phyloP scores from a whole-genome alignment of 2,113 vertebrate species.

The Sinocyclocheilus anshuiensis region DNA sequence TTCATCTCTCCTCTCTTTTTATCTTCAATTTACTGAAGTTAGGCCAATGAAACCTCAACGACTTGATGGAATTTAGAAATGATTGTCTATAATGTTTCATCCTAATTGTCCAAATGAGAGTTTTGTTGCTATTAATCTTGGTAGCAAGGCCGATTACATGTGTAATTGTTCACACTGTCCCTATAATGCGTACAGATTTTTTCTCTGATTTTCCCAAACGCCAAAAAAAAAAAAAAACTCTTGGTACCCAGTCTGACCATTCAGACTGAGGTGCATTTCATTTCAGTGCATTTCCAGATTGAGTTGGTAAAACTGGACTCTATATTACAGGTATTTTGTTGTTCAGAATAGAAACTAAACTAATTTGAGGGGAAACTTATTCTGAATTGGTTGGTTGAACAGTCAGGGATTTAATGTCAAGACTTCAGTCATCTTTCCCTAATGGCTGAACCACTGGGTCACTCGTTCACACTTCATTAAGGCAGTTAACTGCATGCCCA shows the following conservation, averaged over 20 bases:
- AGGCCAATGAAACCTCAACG: not conserved
- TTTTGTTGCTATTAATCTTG: not conserved
- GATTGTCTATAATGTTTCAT: not conserved
- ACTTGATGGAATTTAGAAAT: not conserved
- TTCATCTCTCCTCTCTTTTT: slow-evolving; percentile 6
- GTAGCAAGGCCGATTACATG: not conserved
- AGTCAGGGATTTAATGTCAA: slow-evolving; percentile 31
- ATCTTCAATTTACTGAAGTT: not conserved
- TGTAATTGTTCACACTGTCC: not conserved
- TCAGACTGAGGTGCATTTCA: not conserved
- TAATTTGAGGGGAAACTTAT: not conserved
- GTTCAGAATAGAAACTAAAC: not conserved
- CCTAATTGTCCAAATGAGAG: slow-evolving; percentile 14
- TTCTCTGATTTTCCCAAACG: not conserved
- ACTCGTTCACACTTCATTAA: slow-evolving; percentile 38
- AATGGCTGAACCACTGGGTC: not conserved
- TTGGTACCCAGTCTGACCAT: not conserved
- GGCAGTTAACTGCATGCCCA: not conserved
- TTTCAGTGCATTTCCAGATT: not conserved
- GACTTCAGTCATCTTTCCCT: not conserved
- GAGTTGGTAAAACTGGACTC: not conserved
- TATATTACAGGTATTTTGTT: not conserved
- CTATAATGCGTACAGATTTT: not conserved
- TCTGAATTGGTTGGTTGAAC: not conserved
- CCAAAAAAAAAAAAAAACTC: not conserved